These are phyloP conservation scores for Capreolus pygargus DNA, from an alignment of 2,113 vertebrate genomes.

Conservation along the genomic window DNA sequence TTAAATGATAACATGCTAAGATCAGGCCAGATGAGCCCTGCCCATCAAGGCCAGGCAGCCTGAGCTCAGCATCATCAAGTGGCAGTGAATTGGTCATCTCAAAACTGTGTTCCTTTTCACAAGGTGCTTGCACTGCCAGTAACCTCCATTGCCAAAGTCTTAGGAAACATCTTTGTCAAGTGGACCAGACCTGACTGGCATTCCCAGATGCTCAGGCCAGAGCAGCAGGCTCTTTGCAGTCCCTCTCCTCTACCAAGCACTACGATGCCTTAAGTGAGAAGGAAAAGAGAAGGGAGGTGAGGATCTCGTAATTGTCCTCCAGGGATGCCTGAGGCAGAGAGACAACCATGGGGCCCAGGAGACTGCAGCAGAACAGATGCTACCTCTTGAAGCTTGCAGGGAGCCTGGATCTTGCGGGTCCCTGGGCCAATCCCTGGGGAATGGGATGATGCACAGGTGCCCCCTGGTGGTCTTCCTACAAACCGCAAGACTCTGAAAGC, in stretches of 20 bases:
- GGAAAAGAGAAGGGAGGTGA: background rate
- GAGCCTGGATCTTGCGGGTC: background rate
- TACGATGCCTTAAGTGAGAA: background rate
- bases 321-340: background rate
- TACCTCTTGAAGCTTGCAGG: background rate
- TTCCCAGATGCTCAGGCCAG: background rate
- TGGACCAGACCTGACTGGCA: background rate
- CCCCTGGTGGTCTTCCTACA: conserved; percentile 30
- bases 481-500: background rate
- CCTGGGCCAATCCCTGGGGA: conserved; percentile 42
- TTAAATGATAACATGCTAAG: background rate
- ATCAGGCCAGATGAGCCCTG: background rate
- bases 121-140: background rate
- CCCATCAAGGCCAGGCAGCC: background rate
- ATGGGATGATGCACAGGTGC: background rate
- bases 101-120: background rate
- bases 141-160: background rate
- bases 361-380: background rate
- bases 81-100: background rate
- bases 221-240: background rate
- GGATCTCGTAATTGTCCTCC: background rate
- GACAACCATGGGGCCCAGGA: background rate
- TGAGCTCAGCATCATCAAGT: background rate
- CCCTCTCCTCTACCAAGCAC: background rate
- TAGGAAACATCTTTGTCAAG: background rate